phyloP scores from a whole-genome alignment of 2,113 vertebrate species.

The Polypterus bichir region DNA sequence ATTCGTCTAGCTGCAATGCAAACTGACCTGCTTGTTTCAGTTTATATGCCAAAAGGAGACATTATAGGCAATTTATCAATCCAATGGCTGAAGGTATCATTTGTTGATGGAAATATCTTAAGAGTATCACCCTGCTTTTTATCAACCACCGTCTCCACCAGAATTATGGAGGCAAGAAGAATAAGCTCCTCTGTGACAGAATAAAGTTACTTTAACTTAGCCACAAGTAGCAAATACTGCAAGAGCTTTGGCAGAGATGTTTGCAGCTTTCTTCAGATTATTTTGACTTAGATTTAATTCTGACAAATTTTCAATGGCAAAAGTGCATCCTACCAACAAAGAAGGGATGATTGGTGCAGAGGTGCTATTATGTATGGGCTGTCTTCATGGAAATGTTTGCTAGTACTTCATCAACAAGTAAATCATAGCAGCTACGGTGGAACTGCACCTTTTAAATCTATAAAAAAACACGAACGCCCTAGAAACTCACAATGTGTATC shows the following conservation, averaged over 20 bases:
- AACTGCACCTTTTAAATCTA: neutral
- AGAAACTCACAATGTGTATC: neutral
- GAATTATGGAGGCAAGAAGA: conserved; percentile 7
- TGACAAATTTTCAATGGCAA: conserved; percentile 10
- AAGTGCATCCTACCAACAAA: conserved; percentile 7
- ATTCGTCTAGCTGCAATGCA: conserved; percentile 11
- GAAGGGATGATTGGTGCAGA: conserved; percentile 6
- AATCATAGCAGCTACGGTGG: conserved; percentile 2
- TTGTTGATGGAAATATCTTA: conserved; percentile 6
- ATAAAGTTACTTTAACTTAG: conserved; percentile 10
- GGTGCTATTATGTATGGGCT: conserved; percentile 11
- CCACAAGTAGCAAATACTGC: conserved; percentile 11
- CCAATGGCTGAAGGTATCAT: conserved; percentile 4
- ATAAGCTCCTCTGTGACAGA: conserved; percentile 7
- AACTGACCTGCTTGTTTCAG: conserved; percentile 11
- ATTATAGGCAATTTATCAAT: conserved; percentile 10
- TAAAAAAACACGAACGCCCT: conserved; percentile 3
- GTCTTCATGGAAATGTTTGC: conserved; percentile 6
- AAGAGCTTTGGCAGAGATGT: conserved; percentile 12
- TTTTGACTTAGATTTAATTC: conserved; percentile 13
- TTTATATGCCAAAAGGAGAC: conserved; percentile 10
- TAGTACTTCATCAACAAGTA: conserved; percentile 5
- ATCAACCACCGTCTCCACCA: conserved; percentile 11
- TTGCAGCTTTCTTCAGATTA: conserved; percentile 13
- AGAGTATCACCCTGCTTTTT: conserved; percentile 11